A percentile compares a stretch with the other conserved stretches of the same genome.
phyloP scores from a whole-genome alignment of 2,113 vertebrate genomes.

The Apodemus sylvaticus region DNA sequence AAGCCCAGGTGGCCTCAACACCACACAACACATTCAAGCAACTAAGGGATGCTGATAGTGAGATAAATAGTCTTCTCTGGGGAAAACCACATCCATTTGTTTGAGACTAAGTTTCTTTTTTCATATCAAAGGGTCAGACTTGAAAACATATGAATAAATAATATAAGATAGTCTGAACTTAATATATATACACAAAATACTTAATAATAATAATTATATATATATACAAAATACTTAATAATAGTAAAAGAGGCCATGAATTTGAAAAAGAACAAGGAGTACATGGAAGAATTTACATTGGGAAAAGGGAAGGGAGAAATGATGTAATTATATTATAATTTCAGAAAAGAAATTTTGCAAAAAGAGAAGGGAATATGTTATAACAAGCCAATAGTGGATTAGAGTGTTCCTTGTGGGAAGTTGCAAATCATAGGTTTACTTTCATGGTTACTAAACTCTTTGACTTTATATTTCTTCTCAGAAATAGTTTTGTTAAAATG shows the following conservation, averaged over 20 bases:
- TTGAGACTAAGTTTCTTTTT: no score
- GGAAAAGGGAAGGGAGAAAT: background rate
- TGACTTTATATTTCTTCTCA: background rate
- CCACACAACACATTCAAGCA: background rate
- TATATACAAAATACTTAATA: background rate
- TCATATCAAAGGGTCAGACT: background rate
- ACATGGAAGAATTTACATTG: background rate
- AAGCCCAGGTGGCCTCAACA: background rate
- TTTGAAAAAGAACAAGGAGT: background rate
- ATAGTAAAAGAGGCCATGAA: background rate
- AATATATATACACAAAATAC: no score
- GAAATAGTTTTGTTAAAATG: background rate
- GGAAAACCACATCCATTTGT: background rate
- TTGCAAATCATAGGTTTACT: background rate
- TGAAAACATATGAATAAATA: background rate
- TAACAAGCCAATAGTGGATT: background rate
- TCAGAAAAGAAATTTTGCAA: background rate
- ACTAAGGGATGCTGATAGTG: background rate
- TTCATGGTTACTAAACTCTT: background rate
- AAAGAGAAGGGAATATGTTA: background rate
- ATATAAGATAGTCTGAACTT: background rate
- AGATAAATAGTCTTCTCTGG: background rate
- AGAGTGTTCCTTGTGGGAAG: background rate
- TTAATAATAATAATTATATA: no score
- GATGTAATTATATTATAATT: background rate